Evolutionary conservation across 2,888 invertebrate species (phyloP).

Genomic region (Archips crataeganus): DNA sequence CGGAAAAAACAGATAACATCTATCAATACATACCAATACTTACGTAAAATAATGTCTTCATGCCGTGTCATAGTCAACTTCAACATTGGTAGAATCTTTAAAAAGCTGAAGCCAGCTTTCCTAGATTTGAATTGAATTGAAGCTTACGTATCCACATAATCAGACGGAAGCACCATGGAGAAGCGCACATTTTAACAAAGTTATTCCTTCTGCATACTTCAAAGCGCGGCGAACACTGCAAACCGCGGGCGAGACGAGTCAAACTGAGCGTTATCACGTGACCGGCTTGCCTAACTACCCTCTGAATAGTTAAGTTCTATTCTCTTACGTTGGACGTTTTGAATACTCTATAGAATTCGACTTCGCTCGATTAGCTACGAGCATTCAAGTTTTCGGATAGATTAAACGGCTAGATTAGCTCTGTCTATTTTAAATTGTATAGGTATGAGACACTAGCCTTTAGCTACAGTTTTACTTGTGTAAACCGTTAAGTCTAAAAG

Average conservation of each 20-base stretch:
- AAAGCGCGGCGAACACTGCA: conserved; percentile 13
- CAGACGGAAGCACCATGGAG: not conserved
- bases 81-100: too few species aligned
- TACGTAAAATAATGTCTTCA: too few species aligned
- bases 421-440: too few species aligned
- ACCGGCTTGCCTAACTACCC: conserved; percentile 29
- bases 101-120: too few species aligned
- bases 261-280: conserved; percentile 40
- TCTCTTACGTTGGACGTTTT: conserved; percentile 26
- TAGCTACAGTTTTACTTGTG: too few species aligned
- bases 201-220: conserved; percentile 29
- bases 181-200: conserved; percentile 15
- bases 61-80: too few species aligned
- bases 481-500: too few species aligned
- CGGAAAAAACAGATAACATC: not conserved
- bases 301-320: conserved; percentile 23
- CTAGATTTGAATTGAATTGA: too few species aligned
- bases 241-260: conserved; percentile 37
- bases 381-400: conserved; percentile 10
- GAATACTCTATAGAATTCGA: conserved; percentile 16
- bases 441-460: too few species aligned
- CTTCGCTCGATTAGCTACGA: conserved; percentile 12
- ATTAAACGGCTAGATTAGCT: conserved; percentile 15
- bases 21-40: not conserved
- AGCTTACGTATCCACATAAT: not conserved